Evolutionary conservation across 2,113 vertebrate species (phyloP), one percentile per base, ranked within the genome.

Genomic region (Cavia porcellus): DNA sequence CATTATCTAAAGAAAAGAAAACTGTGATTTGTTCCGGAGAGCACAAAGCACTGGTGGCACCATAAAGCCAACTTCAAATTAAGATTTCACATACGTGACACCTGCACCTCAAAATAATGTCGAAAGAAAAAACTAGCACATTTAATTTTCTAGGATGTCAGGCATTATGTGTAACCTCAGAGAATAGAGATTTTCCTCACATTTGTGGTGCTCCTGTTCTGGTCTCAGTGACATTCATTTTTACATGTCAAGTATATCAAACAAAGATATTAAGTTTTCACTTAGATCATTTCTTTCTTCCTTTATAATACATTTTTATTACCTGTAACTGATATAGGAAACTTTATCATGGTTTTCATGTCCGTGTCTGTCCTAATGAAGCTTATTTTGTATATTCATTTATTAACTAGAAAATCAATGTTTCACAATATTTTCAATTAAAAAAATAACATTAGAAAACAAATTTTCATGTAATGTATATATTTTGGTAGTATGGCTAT

Each of bases 231-330:
- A 52, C 13, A 42, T 42, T n/a, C 7, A 8, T 17, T 84, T 13
- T 62, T 64, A 35, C 57, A n/a, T 13, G 38, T 77, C 28, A 8
- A 74, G 32, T 32, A 50, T 6, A n/a, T 66, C 12, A 47, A 55
- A 1, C 0, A 28, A 7, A 52, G 4, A 25, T 47, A 14, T 30
- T 0, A 9, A 89, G 7, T 74, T 25, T 10, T 72, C 0, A 47
- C 0, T 15, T 30, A 28, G 24, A 87, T 15, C 17, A 32, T 55
- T 1, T 5, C 70, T 30, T 4, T 87, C 32, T 61, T 83, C 10
- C 57, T 28, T 81, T 55, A 86, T 24, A 66, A 42, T 57, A 0
- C 35, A 35, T 25, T 85, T 52, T 47, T 57, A 84, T 81, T 72
- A 42, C n/a, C 24, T 52, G 4, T 72, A 17, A 62, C 42, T 62